Percentiles rank a stretch among this genome's conserved stretches.
Conservation (phyloP, 2,113 vertebrate species). For the Rynchops niger region DNA sequence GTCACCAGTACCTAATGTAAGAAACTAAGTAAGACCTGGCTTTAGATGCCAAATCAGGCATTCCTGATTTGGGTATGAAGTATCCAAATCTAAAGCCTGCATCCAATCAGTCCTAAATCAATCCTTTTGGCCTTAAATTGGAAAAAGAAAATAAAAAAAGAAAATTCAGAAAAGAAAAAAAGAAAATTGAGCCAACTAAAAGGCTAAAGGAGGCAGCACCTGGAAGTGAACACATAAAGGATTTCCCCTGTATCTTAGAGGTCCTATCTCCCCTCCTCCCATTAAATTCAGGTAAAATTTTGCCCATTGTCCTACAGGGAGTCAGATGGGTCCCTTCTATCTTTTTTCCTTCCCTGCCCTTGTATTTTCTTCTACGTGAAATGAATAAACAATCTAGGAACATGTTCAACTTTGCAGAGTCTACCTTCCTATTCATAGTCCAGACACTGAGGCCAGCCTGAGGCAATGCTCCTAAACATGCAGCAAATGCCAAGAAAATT, state of each 20-base stretch:
- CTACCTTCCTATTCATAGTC: neutral
- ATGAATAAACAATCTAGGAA: neutral
- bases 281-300: neutral
- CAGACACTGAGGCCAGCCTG: conserved; percentile 4
- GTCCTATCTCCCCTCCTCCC: too few relatives aligned
- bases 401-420: neutral
- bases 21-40: neutral
- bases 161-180: neutral
- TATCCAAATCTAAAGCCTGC: neutral
- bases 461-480: conserved; percentile 28
- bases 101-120: neutral
- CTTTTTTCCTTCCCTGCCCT: neutral
- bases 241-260: neutral
- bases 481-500: conserved; percentile 56
- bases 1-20: neutral
- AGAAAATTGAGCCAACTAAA: neutral
- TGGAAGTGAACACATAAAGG: neutral
- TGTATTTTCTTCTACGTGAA: neutral
- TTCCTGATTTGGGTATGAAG: neutral
- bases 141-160: neutral
- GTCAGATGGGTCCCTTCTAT: neutral
- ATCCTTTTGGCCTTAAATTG: neutral
- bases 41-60: neutral
- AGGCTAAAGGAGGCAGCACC: neutral
- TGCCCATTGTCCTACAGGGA: neutral